Evolutionary conservation across 2,888 invertebrate species (phyloP), one percentile per base, ranked within the genome.

Genomic region (Trisateles emortualis): DNA sequence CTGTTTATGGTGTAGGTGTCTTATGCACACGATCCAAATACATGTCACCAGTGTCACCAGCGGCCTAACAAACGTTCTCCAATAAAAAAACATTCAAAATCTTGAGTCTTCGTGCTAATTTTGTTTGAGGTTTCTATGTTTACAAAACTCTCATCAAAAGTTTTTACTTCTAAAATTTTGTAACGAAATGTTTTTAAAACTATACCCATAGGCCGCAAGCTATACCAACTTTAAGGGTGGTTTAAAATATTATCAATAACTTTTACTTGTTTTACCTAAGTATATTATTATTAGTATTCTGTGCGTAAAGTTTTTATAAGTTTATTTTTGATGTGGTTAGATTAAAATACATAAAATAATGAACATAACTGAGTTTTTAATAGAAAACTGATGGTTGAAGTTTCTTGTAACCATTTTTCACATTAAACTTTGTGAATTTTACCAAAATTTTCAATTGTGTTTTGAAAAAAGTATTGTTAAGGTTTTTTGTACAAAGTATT

Each of bases 321-420:
- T 59, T 58, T 48, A 69, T 61, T 68, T 68, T 53, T 14, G 54
- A 54, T 44, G 53, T 24, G 48, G 54, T 54, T 58, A 60, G 47
- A 56, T 19, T n/a, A 35, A 59, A 61, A 67, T 67, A 64, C 67
- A 67, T 58, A 64, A 67, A 68, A 58, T 55, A 59, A 48, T 36
- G 60, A 56, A 70, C 54, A 59, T 40, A 57, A 60, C 50, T 30
- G 70, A 70, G 68, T 70, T 70, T 54, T 60, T 52, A 67, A 70
- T 60, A 70, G 60, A 58, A 66, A 59, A 68, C 63, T 64, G 60
- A 70, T 43, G 70, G 59, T n/a, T 22, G 35, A 59, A 64, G 60
- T 59, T 63, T 52, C 42, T 42, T 43, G 36, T 43, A 42, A 43
- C 55, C 52, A 51, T 51, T 62, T 52, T 62, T 30, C 30, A 41